Evolutionary conservation across 2,888 invertebrate genomes (phyloP).

Genomic region (Phortica magna): DNA sequence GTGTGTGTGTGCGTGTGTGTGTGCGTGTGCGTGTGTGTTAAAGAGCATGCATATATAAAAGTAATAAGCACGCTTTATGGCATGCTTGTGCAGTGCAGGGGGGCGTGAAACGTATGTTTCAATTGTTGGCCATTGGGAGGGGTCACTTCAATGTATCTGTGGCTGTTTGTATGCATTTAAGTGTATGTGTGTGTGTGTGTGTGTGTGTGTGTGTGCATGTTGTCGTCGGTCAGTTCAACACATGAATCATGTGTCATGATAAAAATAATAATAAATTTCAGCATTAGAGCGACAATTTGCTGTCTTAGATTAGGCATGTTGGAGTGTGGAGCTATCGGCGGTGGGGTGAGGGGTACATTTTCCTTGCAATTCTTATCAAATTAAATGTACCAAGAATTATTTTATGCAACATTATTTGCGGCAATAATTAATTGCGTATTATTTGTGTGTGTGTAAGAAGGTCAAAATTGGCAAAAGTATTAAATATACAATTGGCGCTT

Average conservation of each 20-base stretch:
- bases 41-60: not conserved
- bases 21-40: not conserved
- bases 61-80: constrained; percentile 23
- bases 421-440: too few species aligned
- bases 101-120: not conserved
- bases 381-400: not conserved
- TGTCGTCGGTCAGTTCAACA: not conserved
- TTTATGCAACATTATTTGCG: too few species aligned
- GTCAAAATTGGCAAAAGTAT: too few species aligned
- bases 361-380: not conserved
- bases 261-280: constrained; percentile 29
- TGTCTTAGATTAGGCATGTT: constrained; percentile 6
- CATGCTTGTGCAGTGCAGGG: not conserved
- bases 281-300: not conserved
- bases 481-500: too few species aligned
- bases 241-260: constrained; percentile 30
- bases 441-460: too few species aligned
- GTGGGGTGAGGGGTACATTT: not conserved
- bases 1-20: constrained; percentile 3
- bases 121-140: not conserved
- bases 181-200: not conserved
- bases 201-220: not conserved
- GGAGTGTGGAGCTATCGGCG: not conserved
- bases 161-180: not conserved
- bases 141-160: not conserved